Base-by-base conservation (phyloP, 2,888 invertebrate species). In the Macrosiphum euphorbiae region DNA sequence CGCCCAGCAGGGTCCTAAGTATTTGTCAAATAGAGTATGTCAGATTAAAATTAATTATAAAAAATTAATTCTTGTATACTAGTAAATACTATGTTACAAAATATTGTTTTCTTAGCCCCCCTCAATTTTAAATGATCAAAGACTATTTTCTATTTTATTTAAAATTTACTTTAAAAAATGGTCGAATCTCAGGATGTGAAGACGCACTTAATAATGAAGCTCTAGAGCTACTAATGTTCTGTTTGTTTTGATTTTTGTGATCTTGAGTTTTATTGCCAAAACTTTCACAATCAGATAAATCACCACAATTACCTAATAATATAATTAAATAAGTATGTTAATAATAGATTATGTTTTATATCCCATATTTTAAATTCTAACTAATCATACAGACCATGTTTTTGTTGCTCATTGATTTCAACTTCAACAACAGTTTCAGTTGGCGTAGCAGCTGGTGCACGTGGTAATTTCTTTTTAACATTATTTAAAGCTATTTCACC, bases 391-490 rank as follows among this genome's bases (percentile, higher is more conserved):
- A 67, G 67, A 94, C 94, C 94, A 67, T 94, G 86, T 86, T 94
- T 94, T 91, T 61, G 91, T 67, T 93, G 94, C 50, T 90, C 90
- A 89, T 90, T 92, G 1, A 94, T 92, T 88, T 94, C 94, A 88
- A 94, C 94, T 86, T 94, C 94, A 91, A 94, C 85, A 61, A 94
- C 94, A 61, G 92, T 92, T 88, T 94, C 94, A 84, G 95, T 95
- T n/a, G 95, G 95, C 10, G 94, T 95, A 8, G 94, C 95, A 50
- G 94, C 94, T 91, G 95, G 95, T 95, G 97, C 97, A 94, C 98
- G 96, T 0, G 98, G 98, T 95, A 98, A 96, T 96, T 98, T 98
- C 96, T 98, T 98, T 96, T 98, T 98, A 90, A 97, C 97, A 95
- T 96, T 96, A 95, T 96, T 96, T 95, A 96, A 96, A 47, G 97